Evolutionary conservation across 2,113 vertebrate genomes (phyloP).

Genomic region (Ictalurus punctatus): DNA sequence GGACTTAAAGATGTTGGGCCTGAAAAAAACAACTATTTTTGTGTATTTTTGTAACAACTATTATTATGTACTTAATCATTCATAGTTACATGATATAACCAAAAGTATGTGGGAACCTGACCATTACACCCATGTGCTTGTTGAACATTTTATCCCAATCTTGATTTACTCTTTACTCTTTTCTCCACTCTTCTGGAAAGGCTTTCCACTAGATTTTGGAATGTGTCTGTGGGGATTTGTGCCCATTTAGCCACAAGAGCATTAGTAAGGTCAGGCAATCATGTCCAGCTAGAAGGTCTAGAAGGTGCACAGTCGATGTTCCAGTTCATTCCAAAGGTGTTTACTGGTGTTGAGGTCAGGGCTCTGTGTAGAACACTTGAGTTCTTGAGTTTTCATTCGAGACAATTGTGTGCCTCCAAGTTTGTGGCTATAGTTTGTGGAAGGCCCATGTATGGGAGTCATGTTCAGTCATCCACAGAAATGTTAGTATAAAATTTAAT

Average conservation of each 20-base stretch:
- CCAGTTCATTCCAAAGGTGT: background rate
- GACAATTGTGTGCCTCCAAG: too few relatives aligned
- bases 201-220: background rate
- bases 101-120: background rate
- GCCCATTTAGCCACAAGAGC: background rate
- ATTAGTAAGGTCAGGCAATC: background rate
- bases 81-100: background rate
- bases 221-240: background rate
- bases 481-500: background rate
- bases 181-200: background rate
- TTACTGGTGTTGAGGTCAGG: background rate
- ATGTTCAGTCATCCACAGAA: background rate
- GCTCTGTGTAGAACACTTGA: background rate
- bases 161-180: background rate
- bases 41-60: too few relatives aligned
- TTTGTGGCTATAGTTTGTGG: background rate
- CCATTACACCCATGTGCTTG: background rate
- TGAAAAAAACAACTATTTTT: conserved; percentile 8
- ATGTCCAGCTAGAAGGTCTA: background rate
- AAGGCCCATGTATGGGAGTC: background rate
- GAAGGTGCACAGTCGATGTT: background rate
- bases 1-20: conserved; percentile 47
- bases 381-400: background rate
- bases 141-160: background rate
- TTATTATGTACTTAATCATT: background rate